These are phyloP conservation scores for Lytechinus variegatus DNA, from an alignment of 35 echinoderm and acorn worm species.

Conservation along the genomic window DNA sequence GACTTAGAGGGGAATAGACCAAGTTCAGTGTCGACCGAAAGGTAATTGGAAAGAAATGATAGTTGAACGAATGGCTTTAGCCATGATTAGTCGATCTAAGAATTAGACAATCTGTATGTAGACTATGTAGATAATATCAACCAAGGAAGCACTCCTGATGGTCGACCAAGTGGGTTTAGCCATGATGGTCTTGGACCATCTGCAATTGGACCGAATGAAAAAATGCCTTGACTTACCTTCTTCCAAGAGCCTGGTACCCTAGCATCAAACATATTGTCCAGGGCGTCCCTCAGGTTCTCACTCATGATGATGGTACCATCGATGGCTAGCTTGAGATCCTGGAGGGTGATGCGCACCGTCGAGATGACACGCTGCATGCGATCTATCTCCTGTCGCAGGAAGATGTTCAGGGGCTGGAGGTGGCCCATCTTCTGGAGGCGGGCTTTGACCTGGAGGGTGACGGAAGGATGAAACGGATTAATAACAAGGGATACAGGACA, in stretches of 20 bases:
- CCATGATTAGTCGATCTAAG: too few relatives aligned
- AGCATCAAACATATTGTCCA: slow-evolving; percentile 99
- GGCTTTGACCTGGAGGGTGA: slow-evolving; percentile 71
- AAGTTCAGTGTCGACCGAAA: too few relatives aligned
- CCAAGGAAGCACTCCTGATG: too few relatives aligned
- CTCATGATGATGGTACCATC: slow-evolving; percentile 99
- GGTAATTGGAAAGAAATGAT: too few relatives aligned
- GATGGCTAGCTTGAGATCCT: slow-evolving; percentile 96
- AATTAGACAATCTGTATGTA: too few relatives aligned
- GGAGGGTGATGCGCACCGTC: slow-evolving; percentile 77
- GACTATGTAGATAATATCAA: too few relatives aligned
- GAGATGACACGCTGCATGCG: slow-evolving; percentile 94
- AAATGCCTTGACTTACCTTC: slow-evolving; percentile 58
- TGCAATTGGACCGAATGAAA: too few relatives aligned
- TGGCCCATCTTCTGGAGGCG: slow-evolving; percentile 96
- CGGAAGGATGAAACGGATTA: not conserved
- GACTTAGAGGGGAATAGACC: too few relatives aligned
- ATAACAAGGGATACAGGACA: not conserved
- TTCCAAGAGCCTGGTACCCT: slow-evolving; percentile 89
- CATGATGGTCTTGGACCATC: too few relatives aligned
- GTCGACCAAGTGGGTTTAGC: too few relatives aligned
- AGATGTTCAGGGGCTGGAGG: slow-evolving; percentile 92
- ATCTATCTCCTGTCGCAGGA: slow-evolving; percentile 98
- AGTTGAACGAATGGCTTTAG: too few relatives aligned
- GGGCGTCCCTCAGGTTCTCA: slow-evolving; percentile 93